Base-by-base conservation (phyloP, 2,113 vertebrate genomes). In the Macaca mulatta region DNA sequence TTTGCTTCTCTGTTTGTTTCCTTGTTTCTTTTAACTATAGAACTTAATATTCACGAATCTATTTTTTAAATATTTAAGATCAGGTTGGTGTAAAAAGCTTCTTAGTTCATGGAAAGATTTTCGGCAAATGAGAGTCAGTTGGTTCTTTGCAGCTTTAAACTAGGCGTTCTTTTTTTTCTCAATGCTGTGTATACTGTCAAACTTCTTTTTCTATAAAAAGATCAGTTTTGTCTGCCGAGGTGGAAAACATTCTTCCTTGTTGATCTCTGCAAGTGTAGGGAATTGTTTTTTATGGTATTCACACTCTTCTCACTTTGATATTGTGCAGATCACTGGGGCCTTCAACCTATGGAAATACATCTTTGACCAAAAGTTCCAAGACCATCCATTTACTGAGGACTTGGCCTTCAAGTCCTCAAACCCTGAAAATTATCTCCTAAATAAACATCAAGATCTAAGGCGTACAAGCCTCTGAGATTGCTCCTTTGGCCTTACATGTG, bases 21-120 rank as follows among this genome's bases (percentile, higher is more conserved):
- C 27, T 93, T 86, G 72, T 82, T 85, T 95, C n/a, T 92, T 95
- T 94, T 72, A 97, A 64, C 5, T 10, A 43, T 1, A 84, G 30
- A 3, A 89, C n/a, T 69, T 45, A 32, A 52, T 89, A 87, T 77
- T 94, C 83, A 75, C 45, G 84, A 92, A 72, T 30, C 83, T 7
- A 17, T 87, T 87, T 89, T 81, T 6, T 45, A 83, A 87, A 84
- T 30, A 78, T 50, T 96, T 52, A 67, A 80, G 23, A 84, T 95
- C 13, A 55, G 4, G 1, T 86, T 95, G 88, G 25, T 75, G 27
- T 40, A 74, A 75, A 95, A 82, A 74, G 0, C 4, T 89, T 80
- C 70, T 93, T 90, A 64, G 35, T 82, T 94, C 5, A 3, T 38
- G 38, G 52, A 38, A 91, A 30, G 45, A 83, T 70, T 95, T 86